Evolutionary conservation across 2,113 vertebrate species (phyloP).

Genomic region (Syrrhaptes paradoxus): DNA sequence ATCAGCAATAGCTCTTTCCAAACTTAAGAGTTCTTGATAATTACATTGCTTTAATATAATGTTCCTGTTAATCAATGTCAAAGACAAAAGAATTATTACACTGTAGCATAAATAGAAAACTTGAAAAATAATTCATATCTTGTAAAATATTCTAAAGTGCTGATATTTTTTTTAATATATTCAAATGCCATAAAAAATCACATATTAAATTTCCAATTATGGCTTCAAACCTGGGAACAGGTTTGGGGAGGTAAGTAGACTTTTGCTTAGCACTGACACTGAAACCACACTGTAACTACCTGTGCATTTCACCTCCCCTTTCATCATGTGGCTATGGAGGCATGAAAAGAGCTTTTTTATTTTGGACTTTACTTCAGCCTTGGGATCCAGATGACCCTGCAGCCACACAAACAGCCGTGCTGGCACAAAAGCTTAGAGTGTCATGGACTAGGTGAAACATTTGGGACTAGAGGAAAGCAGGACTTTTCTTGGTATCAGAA

Average conservation of each 20-base stretch:
- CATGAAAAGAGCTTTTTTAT: too few relatives aligned
- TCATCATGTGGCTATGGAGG: too few relatives aligned
- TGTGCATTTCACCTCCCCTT: neutral
- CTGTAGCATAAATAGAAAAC: neutral
- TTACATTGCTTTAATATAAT: neutral
- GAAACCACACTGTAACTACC: neutral
- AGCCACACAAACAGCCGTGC: neutral
- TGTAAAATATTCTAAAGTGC: neutral
- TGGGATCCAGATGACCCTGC: neutral
- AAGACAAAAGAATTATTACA: neutral
- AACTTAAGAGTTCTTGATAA: neutral
- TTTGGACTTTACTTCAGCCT: neutral
- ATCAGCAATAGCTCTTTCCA: constrained; percentile 5
- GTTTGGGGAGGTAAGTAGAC: neutral
- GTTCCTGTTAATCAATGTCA: neutral
- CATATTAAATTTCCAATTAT: neutral
- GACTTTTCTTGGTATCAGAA: neutral
- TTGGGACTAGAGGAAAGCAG: neutral
- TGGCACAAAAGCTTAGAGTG: neutral
- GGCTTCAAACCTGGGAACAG: neutral
- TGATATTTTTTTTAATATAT: neutral
- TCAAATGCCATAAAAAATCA: neutral
- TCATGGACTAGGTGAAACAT: neutral
- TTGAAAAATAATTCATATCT: neutral
- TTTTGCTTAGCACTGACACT: neutral